phyloP scores from a whole-genome alignment of 2,888 invertebrate species.

The Lasioglossum marginatum region DNA sequence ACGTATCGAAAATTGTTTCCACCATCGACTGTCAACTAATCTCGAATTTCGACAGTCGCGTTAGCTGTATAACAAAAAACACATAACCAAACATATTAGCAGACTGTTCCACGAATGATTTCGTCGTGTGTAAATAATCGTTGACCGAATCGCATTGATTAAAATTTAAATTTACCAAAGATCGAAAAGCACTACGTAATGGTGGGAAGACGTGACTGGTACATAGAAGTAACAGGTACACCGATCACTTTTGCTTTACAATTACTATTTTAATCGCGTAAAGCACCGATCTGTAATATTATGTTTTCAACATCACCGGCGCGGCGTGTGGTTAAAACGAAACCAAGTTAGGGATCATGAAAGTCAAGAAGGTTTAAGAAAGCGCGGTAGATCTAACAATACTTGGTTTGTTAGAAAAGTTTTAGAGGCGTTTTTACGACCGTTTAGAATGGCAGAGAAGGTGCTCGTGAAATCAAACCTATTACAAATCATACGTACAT shows the following conservation, averaged over 20 bases:
- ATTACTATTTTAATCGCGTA: not conserved
- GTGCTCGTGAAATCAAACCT: not conserved
- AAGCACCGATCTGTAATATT: not conserved
- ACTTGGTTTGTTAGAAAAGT: not conserved
- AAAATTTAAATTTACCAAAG: not conserved
- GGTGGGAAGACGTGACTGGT: not conserved
- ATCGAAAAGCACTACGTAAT: not conserved
- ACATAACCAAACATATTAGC: not conserved
- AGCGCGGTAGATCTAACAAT: not conserved
- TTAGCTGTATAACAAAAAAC: not conserved
- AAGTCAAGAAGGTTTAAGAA: constrained; percentile 11
- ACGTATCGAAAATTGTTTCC: not conserved
- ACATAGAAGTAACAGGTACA: not conserved
- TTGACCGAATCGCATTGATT: not conserved
- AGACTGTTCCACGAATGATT: not conserved
- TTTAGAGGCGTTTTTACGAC: not conserved
- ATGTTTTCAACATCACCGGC: not conserved
- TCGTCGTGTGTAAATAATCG: not conserved
- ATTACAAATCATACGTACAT: not conserved
- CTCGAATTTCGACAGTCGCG: not conserved
- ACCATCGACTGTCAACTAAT: not conserved
- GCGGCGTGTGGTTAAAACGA: not conserved
- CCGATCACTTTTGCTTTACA: not conserved
- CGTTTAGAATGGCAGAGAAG: not conserved
- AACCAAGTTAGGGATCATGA: not conserved